phyloP scores from a whole-genome alignment of 2,797 vertebrate species.

The Falco cherrug region DNA sequence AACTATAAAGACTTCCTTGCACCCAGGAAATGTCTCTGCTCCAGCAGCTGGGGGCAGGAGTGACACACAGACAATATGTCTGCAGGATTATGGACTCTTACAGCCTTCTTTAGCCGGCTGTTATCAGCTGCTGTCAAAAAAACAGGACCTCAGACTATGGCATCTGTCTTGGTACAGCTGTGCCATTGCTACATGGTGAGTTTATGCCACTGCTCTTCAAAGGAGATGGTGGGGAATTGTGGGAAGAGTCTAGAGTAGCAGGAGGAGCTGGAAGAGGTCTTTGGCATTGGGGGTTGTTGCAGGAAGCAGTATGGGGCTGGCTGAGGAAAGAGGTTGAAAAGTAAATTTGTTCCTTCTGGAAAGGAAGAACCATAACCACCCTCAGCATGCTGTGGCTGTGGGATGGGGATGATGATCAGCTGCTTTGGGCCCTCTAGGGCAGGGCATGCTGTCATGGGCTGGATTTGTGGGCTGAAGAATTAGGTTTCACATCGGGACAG shows the following conservation, averaged over 20 bases:
- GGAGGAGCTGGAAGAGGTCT: neutral
- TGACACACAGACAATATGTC: rapidly evolving
- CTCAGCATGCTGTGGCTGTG: neutral
- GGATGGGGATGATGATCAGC: neutral
- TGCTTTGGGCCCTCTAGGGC: neutral
- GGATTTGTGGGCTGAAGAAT: neutral
- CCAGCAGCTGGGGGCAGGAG: neutral
- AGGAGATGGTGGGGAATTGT: neutral
- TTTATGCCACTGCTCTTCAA: neutral
- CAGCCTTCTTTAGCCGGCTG: neutral
- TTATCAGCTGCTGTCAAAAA: neutral
- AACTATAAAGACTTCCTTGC: neutral
- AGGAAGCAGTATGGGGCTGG: neutral
- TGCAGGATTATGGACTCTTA: neutral
- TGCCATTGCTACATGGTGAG: rapidly evolving
- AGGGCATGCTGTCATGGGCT: neutral
- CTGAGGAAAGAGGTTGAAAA: neutral
- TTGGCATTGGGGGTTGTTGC: neutral
- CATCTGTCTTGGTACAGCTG: neutral
- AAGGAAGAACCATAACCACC: neutral
- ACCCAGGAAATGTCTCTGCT: neutral
- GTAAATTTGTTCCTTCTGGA: neutral
- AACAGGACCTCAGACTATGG: rapidly evolving
- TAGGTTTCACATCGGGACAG: neutral
- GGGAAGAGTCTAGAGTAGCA: neutral